These are phyloP conservation scores for Chirona hameri DNA, from an alignment of 2,888 invertebrate species.

Conservation along the genomic window DNA sequence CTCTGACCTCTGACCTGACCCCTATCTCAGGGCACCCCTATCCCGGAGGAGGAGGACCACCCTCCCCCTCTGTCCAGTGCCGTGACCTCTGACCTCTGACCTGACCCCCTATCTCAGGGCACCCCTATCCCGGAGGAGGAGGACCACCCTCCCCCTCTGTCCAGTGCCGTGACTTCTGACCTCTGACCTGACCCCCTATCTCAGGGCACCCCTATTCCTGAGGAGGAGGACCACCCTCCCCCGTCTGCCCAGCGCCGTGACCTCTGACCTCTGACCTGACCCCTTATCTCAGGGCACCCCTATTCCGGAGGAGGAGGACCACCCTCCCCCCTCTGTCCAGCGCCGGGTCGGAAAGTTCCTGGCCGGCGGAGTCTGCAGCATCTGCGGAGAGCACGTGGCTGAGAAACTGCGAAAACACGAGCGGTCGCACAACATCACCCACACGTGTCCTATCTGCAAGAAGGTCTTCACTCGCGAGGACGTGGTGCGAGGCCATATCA, in stretches of 20 bases:
- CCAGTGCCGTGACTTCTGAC: too few species aligned
- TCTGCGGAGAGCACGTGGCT: slow-evolving; percentile 11
- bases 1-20: too few species aligned
- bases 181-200: not conserved
- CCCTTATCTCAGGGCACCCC: not conserved
- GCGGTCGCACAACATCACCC: not conserved
- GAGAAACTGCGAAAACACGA: not conserved
- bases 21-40: too few species aligned
- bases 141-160: too few species aligned
- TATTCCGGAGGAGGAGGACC: not conserved
- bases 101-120: too few species aligned
- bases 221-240: not conserved
- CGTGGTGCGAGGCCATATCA: slow-evolving; percentile 23
- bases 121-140: too few species aligned
- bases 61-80: too few species aligned
- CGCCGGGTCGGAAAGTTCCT: not conserved
- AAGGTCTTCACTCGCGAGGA: slow-evolving; percentile 1
- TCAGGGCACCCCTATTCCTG: not conserved
- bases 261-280: not conserved
- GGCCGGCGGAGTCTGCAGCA: not conserved
- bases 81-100: too few species aligned
- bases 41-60: too few species aligned
- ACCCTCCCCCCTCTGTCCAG: not conserved
- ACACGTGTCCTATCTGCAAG: slow-evolving; percentile 28
- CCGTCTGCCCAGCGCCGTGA: not conserved